Conservation (phyloP, 2,113 vertebrate species). For the Myrmophylax atrothorax region DNA sequence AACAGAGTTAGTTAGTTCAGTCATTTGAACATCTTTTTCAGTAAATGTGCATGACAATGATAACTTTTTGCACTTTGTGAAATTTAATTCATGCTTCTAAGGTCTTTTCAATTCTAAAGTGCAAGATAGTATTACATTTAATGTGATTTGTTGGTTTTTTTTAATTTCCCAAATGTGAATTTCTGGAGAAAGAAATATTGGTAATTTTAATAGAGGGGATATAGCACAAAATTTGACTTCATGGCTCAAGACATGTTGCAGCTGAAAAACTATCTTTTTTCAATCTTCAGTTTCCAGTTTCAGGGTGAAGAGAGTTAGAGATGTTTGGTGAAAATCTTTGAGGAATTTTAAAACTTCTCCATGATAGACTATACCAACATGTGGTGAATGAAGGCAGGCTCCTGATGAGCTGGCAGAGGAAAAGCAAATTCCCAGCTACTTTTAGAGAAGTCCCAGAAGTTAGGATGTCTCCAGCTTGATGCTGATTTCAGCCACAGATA, state of each 20-base stretch:
- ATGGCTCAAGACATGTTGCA: neutral
- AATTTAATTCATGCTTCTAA: neutral
- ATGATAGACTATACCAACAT: neutral
- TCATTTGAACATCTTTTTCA: neutral
- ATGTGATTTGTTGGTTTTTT: neutral
- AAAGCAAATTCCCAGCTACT: neutral
- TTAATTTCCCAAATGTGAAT: neutral
- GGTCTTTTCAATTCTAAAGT: neutral
- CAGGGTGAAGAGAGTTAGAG: neutral
- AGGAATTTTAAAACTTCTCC: neutral
- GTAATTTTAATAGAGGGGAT: neutral
- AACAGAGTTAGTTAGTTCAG: neutral
- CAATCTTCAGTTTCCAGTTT: neutral
- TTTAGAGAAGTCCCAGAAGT: neutral
- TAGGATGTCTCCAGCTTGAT: neutral
- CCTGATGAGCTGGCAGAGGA: neutral
- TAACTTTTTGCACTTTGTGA: neutral
- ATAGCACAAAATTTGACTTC: neutral
- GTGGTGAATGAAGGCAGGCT: neutral
- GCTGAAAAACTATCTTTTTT: neutral
- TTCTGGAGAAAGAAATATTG: neutral
- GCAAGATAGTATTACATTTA: neutral
- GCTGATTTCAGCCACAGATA: neutral
- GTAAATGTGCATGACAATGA: neutral
- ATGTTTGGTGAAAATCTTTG: neutral